These are phyloP conservation scores for Rhinolophus ferrumequinum DNA, from an alignment of 2,113 vertebrate species.

Conservation along the genomic window DNA sequence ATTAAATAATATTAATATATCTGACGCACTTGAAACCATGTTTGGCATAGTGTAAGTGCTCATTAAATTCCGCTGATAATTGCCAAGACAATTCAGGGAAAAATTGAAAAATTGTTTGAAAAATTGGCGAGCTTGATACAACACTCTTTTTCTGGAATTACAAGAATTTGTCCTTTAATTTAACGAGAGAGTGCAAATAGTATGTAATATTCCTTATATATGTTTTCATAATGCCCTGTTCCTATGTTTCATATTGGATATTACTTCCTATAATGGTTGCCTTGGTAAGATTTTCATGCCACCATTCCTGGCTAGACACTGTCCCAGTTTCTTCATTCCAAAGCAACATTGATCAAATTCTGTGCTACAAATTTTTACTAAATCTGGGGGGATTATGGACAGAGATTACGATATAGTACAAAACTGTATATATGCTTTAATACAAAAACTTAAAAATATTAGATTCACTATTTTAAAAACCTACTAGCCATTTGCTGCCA, in stretches of 20 bases:
- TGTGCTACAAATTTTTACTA: background rate
- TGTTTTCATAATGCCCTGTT: background rate
- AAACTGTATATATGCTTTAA: background rate
- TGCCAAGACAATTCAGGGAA: background rate
- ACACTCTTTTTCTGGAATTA: background rate
- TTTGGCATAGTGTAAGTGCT: background rate
- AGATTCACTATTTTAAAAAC: background rate
- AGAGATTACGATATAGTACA: background rate
- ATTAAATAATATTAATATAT: background rate
- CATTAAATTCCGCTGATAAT: background rate
- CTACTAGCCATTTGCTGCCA: background rate
- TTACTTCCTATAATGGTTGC: background rate
- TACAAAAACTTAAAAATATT: background rate
- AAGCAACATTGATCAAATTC: background rate
- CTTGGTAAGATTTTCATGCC: background rate
- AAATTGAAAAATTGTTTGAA: background rate
- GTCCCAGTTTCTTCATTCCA: background rate
- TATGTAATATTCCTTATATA: background rate
- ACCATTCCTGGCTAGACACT: background rate
- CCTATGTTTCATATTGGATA: background rate
- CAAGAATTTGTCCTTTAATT: background rate
- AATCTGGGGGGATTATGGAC: background rate
- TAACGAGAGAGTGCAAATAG: background rate
- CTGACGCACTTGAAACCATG: background rate
- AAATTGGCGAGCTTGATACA: background rate